Evolutionary conservation across 2,113 vertebrate genomes (phyloP).

Genomic region (Bombycilla garrulus): DNA sequence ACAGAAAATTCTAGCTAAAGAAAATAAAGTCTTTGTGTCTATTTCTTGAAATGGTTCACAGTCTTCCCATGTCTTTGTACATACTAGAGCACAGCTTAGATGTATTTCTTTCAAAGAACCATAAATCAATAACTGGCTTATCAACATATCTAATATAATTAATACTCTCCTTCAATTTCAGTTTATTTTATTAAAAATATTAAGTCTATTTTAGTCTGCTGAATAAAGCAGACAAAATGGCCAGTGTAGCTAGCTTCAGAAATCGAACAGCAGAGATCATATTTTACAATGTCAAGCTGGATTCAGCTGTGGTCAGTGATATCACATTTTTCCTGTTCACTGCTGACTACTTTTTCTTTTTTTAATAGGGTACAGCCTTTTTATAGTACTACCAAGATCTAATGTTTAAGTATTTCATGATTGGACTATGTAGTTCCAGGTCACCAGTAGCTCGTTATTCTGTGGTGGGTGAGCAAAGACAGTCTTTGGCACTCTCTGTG

Average conservation of each 20-base stretch:
- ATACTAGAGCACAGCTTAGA: neutral
- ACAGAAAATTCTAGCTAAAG: neutral
- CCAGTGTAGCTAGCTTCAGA: neutral
- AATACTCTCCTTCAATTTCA: neutral
- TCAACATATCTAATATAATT: neutral
- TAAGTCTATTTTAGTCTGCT: neutral
- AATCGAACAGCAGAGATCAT: rapidly evolving
- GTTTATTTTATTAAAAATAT: neutral
- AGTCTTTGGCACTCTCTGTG: neutral
- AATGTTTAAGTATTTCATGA: neutral
- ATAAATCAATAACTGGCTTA: neutral
- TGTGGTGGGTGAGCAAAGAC: neutral
- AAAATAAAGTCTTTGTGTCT: neutral
- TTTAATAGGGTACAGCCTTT: neutral
- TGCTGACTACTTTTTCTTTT: neutral
- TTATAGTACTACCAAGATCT: neutral
- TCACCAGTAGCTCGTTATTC: neutral
- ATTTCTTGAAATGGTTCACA: neutral
- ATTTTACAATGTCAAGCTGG: neutral
- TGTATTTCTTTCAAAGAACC: neutral
- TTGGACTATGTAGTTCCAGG: neutral
- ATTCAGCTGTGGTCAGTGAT: neutral
- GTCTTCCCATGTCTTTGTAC: neutral
- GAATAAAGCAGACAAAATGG: neutral
- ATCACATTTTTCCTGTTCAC: neutral